Evolutionary conservation across 2,113 vertebrate species (phyloP), one percentile per base, ranked within the genome.

Genomic region (Dipodomys stephensi): DNA sequence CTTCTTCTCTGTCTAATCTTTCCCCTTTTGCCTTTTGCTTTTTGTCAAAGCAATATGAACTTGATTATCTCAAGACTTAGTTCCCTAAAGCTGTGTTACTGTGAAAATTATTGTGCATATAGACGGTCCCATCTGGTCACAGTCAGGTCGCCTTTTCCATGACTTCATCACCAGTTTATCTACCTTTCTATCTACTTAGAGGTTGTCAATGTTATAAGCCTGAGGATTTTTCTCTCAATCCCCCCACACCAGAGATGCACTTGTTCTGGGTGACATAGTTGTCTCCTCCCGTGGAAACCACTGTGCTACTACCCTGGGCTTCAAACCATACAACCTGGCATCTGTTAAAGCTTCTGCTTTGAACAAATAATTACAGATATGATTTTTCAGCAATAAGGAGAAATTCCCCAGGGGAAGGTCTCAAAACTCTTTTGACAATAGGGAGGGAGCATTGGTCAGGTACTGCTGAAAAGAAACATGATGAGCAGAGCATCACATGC

Each of bases 121-220:
- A 16, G 49, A 71, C 5, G 13, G 53, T 62, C 13, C 39, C 11
- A 23, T 76, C 28, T 1, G 19, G 32, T 77, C 65, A 69, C 3
- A 20, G 71, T 67, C 28, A 6, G 53, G 46, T 44, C 44, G 53
- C 32, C 49, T 44, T 35, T 82, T 39, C 5, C 77, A 60, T 27
- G 1, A 11, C 27, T 57, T 86, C 64, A 64, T 81, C 23, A 69
- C 57, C 44, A 39, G 53, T 49, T 78, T 76, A 9, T 83, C 88
- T 78, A 25, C 27, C 69, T 76, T 82, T 73, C 88, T 85, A 88
- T 23, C n/a, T 65, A 35, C 18, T 91, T 86, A 92, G 46, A 73
- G 35, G 25, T 69, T 82, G 53, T 74, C 89, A 82, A 76, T 67
- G 89, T 83, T 28, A 15, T 27, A 44, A 78, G 30, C 27, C 27